Conservation (phyloP, 1,140 invertebrate species). For the Leptinotarsa defecta region DNA sequence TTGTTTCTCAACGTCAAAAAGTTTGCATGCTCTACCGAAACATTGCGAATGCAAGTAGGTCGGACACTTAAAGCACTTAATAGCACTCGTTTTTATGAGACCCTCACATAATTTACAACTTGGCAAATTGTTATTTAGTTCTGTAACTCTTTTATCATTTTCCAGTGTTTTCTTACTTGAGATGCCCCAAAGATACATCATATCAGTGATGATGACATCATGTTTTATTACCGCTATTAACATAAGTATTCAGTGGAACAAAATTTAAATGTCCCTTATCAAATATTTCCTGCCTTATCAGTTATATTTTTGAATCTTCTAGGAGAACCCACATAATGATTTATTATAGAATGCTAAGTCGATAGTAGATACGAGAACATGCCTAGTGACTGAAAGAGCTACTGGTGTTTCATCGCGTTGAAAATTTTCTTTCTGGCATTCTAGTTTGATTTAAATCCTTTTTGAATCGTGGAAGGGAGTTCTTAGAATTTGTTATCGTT, state of each 20-base stretch:
- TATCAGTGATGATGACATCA: constrained; percentile 7
- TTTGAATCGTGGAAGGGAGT: no score
- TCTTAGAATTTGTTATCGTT: no score
- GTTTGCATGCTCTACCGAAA: constrained; percentile 32
- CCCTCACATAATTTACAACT: constrained; percentile 33
- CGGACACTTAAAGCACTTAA: constrained; percentile 38
- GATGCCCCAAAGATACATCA: constrained; percentile 19
- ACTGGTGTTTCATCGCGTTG: no score
- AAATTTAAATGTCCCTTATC: constrained; percentile 6
- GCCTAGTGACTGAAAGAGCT: no score
- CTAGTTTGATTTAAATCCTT: no score
- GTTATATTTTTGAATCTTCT: neutral
- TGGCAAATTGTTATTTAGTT: neutral
- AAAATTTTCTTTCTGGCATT: no score
- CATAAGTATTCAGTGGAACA: neutral
- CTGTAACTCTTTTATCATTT: constrained; percentile 4
- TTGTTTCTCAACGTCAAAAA: constrained; percentile 32
- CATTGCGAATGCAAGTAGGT: constrained; percentile 36
- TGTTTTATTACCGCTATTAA: neutral
- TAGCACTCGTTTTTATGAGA: constrained; percentile 37
- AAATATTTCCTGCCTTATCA: constrained; percentile 12
- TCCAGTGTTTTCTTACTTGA: constrained; percentile 4
- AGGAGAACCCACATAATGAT: neutral
- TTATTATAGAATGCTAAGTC: no score
- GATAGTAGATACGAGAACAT: no score